phyloP scores from a whole-genome alignment of 2,797 vertebrate species.

The Rhincodon typus region DNA sequence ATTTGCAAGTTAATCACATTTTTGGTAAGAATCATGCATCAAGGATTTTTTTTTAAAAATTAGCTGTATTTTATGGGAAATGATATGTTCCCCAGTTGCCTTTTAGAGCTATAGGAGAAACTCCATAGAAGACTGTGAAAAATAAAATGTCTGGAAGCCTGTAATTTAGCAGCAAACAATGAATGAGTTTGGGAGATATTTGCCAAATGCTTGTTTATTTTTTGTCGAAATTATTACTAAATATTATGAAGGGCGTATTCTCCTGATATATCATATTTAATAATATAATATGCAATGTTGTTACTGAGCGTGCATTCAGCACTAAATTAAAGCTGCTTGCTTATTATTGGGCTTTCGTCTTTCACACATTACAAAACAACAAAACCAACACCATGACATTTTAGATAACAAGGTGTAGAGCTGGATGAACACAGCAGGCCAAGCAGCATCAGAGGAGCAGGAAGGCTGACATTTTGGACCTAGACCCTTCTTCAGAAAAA shows the following conservation, averaged over 20 bases:
- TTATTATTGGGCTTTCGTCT: conserved; percentile 3
- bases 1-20: conserved; percentile 14
- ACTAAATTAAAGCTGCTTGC: not conserved
- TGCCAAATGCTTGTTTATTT: not conserved
- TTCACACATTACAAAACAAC: not conserved
- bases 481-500: too few species aligned
- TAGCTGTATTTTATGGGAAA: not conserved
- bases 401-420: too few species aligned
- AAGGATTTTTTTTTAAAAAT: not conserved
- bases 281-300: not conserved
- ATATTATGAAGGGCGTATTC: not conserved
- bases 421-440: too few species aligned
- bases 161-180: not conserved
- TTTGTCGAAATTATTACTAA: not conserved
- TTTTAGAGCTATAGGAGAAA: not conserved
- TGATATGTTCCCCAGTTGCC: not conserved
- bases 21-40: not conserved
- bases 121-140: not conserved
- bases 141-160: not conserved
- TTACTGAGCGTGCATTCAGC: not conserved
- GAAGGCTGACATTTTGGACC: too few species aligned
- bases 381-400: not conserved
- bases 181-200: not conserved
- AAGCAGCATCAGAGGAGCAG: too few species aligned
- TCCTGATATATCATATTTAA: not conserved